These are phyloP conservation scores for Helicoverpa assulta DNA, from an alignment of 2,888 invertebrate species.

Conservation along the genomic window DNA sequence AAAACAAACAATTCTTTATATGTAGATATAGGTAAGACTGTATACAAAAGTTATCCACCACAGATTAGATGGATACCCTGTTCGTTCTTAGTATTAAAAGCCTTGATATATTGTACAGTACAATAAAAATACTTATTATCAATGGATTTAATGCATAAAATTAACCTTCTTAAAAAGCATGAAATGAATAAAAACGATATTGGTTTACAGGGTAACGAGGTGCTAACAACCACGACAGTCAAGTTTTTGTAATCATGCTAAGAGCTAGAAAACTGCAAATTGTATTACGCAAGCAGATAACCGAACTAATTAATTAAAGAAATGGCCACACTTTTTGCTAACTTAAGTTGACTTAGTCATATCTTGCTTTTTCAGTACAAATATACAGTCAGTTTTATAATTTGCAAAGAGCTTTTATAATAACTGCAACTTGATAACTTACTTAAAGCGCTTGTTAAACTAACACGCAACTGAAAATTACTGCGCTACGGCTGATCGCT, in stretches of 20 bases:
- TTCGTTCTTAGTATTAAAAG: too few species aligned
- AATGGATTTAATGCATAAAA: slow-evolving; percentile 37
- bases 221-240: slow-evolving; percentile 58
- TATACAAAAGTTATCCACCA: neutral
- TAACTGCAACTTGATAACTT: slow-evolving; percentile 2
- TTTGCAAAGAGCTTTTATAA: neutral
- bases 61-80: neutral
- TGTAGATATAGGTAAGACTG: neutral
- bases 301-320: slow-evolving; percentile 60
- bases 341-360: slow-evolving; percentile 32
- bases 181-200: slow-evolving; percentile 50
- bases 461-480: slow-evolving; percentile 12
- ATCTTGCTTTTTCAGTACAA: slow-evolving; percentile 39
- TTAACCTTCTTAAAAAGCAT: slow-evolving; percentile 46
- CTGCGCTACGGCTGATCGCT: neutral
- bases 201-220: slow-evolving; percentile 48
- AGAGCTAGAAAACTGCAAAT: slow-evolving; percentile 66
- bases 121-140: slow-evolving; percentile 13
- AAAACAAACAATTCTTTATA: neutral
- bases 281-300: slow-evolving; percentile 63
- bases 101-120: too few species aligned
- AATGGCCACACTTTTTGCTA: slow-evolving; percentile 35
- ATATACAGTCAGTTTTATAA: slow-evolving; percentile 14
- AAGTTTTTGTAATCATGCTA: slow-evolving; percentile 69
- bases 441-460: slow-evolving; percentile 14